phyloP scores from a whole-genome alignment of 1,140 invertebrate species.

The Brachionus calyciflorus region DNA sequence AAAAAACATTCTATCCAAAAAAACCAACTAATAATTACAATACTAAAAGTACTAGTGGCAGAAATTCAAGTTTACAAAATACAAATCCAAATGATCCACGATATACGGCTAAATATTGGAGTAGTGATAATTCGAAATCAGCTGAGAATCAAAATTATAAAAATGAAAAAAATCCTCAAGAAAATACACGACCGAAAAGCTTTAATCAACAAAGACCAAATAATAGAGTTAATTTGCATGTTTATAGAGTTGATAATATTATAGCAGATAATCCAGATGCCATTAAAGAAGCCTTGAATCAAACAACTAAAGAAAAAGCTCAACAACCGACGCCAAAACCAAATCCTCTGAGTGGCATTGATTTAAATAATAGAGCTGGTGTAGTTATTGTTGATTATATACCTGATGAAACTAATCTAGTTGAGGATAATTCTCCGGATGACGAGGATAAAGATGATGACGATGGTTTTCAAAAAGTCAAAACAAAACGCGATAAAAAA shows the following conservation, averaged over 20 bases:
- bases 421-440: background rate
- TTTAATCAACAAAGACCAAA: background rate
- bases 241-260: conserved; percentile 32
- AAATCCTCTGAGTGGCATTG: conserved; percentile 9
- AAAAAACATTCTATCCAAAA: background rate
- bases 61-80: background rate
- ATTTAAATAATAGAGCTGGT: conserved; percentile 23
- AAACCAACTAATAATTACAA: background rate
- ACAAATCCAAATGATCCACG: conserved; percentile 14
- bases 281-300: conserved; percentile 24
- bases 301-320: background rate
- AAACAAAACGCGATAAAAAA: conserved; percentile 34
- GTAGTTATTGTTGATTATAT: conserved; percentile 36
- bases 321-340: background rate
- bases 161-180: background rate
- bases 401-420: background rate
- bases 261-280: conserved; percentile 15
- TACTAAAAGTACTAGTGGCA: background rate
- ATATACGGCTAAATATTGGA: conserved; percentile 44
- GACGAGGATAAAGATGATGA: conserved; percentile 41
- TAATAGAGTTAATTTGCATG: background rate
- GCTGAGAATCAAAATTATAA: background rate
- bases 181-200: background rate
- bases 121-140: conserved; percentile 31
- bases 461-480: conserved; percentile 42